Evolutionary conservation across 2,888 invertebrate genomes (phyloP), one percentile per base, ranked within the genome.

Genomic region (Pterostichus madidus): DNA sequence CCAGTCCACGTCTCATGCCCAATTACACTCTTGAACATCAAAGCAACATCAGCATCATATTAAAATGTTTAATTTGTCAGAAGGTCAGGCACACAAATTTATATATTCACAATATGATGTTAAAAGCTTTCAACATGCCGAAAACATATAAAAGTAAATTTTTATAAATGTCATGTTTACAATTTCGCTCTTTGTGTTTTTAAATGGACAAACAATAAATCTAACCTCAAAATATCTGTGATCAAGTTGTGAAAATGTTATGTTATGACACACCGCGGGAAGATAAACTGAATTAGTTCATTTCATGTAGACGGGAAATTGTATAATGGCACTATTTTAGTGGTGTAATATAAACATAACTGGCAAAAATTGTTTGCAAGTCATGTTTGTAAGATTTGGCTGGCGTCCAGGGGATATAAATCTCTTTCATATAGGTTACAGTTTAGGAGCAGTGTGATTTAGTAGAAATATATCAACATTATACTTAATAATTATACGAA

Each of bases 101-200:
- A 56, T 56, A 56, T 56, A 15, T 17, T 17, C 17, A 6, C 17
- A 56, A 56, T 56, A 56, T 15, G 15, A 3, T 56, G 24, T 17
- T 17, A 17, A 24, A 24, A 13, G 13, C 53, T 56, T 56, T 46
- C 53, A 56, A 56, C 53, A 56, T 2, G 0, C 24, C 10, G 15
- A 10, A 56, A 56, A 56, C 53, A 56, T 56, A 17, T 15, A 56
- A 56, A 56, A 56, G 53, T 56, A 0, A 56, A 56, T 56, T 56
- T 56, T 56, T 56, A 56, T 56, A 56, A 56, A 56, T 56, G 53
- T 15, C 53, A 56, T 56, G 24, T 56, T 56, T 56, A 56, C 15
- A 56, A 56, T 15, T 56, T 13, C 53, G 0, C 0, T 15, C 52
- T n/a, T 52, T 52, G 13, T 52, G 52, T 2, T 52, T n/a, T 5